Evolutionary conservation across 37 sponge, comb jelly and placozoan genomes (phyloP).

Genomic region (Geodia barretti): DNA sequence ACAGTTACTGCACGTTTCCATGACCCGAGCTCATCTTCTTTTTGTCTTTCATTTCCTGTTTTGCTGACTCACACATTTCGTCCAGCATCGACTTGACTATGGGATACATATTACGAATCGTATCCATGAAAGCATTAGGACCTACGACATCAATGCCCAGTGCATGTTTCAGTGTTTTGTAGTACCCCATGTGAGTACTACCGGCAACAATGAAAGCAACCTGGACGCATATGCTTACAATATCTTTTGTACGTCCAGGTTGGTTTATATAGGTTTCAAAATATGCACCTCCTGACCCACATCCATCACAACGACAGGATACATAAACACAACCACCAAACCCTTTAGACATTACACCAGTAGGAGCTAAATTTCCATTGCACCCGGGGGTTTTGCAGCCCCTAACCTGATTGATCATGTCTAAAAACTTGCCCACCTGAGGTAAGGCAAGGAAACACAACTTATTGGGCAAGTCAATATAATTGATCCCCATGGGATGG

Average conservation of each 20-base stretch:
- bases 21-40: slow-evolving; percentile 6
- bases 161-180: not conserved
- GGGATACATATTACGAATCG: not conserved
- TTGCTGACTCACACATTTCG: slow-evolving; percentile 23
- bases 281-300: no score
- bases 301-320: no score
- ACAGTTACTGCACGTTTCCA: slow-evolving; percentile 42
- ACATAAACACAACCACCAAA: slow-evolving; percentile 19
- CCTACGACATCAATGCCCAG: slow-evolving; percentile 10
- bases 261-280: no score
- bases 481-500: no score
- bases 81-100: slow-evolving; percentile 24
- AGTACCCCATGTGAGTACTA: slow-evolving; percentile 1
- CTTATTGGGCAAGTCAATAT: no score
- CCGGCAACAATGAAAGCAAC: no score
- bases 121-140: not conserved
- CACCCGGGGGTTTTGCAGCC: slow-evolving; percentile 17
- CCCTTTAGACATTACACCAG: not conserved
- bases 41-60: no score
- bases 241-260: no score
- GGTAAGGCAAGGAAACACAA: no score
- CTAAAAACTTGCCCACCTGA: no score
- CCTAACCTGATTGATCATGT: no score
- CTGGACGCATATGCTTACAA: no score
- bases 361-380: slow-evolving; percentile 3